Evolutionary conservation across 2,113 vertebrate genomes (phyloP).

Genomic region (Falcunculus frontatus): DNA sequence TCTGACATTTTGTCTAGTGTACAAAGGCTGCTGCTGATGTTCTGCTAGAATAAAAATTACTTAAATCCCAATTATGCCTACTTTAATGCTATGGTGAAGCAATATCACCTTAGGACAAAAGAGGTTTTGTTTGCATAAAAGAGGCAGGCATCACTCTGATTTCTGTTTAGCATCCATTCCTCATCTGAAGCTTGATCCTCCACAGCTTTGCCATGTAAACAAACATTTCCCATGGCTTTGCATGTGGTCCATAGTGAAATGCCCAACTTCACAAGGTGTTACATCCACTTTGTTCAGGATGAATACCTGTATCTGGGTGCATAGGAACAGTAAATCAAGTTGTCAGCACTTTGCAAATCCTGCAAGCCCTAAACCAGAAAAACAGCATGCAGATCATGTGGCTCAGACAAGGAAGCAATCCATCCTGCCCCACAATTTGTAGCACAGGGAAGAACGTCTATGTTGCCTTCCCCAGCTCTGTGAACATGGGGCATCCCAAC

Average conservation of each 20-base stretch:
- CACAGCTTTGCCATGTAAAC: background rate
- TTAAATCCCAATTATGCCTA: background rate
- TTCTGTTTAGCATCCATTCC: background rate
- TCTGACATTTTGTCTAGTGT: background rate
- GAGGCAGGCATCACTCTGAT: background rate
- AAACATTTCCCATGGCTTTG: background rate
- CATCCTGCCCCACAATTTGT: background rate
- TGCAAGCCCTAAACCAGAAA: background rate
- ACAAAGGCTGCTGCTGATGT: background rate
- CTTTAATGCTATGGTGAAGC: background rate
- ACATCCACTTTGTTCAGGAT: background rate
- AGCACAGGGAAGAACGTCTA: background rate
- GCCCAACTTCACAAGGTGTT: background rate
- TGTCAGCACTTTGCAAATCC: background rate
- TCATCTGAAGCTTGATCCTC: background rate
- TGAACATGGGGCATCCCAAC: rapidly evolving
- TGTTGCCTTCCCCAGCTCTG: background rate
- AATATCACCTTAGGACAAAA: background rate
- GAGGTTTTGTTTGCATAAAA: background rate
- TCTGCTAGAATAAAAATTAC: background rate
- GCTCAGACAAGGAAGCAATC: background rate
- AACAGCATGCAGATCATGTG: background rate
- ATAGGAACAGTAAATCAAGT: background rate
- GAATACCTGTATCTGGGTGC: background rate
- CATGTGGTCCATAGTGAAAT: background rate